Conservation (phyloP, 37 sponge, comb jelly and placozoan genomes). For the Cladorhizidae sp. region DNA sequence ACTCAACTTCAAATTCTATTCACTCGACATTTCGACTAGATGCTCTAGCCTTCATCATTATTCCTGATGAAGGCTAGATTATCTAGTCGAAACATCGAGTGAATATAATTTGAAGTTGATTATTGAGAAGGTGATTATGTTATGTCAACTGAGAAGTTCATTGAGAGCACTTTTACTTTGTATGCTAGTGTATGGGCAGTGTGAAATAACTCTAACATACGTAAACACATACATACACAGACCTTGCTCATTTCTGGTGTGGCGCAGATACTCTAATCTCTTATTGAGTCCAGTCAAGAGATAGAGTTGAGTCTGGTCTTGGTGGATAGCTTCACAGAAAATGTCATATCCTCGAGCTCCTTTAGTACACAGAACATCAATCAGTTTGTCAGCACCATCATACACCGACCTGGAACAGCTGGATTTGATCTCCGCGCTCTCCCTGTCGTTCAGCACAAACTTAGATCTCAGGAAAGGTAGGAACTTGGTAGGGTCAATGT, state of each 20-base stretch:
- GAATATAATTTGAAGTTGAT: too few relatives aligned
- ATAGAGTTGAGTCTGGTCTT: slow-evolving; percentile 61
- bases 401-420: slow-evolving; percentile 11
- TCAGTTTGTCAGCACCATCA: slow-evolving; percentile 43
- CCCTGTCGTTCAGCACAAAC: slow-evolving; percentile 37
- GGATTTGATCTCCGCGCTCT: slow-evolving; percentile 61
- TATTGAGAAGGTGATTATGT: too few relatives aligned
- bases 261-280: slow-evolving; percentile 30
- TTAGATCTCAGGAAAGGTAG: slow-evolving; percentile 44
- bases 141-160: too few relatives aligned
- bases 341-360: slow-evolving; percentile 55
- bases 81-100: too few relatives aligned
- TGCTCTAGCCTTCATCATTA: too few relatives aligned
- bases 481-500: slow-evolving; percentile 47
- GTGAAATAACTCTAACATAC: too few relatives aligned
- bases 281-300: slow-evolving; percentile 49
- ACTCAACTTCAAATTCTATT: too few relatives aligned
- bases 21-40: too few relatives aligned
- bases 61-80: too few relatives aligned
- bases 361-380: slow-evolving; percentile 56
- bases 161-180: too few relatives aligned
- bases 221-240: too few relatives aligned
- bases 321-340: slow-evolving; percentile 48
- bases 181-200: too few relatives aligned
- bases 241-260: slow-evolving; percentile 9